A percentile compares a stretch with the other conserved stretches of the same genome.
Evolutionary conservation across 2,888 invertebrate genomes (phyloP).

Genomic region (Mesochorus sp.): DNA sequence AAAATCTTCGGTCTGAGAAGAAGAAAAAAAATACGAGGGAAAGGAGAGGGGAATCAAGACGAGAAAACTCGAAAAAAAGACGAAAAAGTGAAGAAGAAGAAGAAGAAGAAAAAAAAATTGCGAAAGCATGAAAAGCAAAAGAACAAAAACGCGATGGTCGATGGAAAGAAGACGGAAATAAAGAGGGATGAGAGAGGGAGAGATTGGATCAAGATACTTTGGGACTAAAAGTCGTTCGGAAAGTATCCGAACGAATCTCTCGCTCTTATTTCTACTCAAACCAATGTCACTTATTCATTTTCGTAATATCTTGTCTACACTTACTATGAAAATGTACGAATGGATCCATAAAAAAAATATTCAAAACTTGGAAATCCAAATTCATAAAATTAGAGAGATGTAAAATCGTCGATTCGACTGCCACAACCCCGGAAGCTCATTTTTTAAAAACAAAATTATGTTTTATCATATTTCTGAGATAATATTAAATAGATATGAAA

Average conservation of each 20-base stretch:
- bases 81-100: constrained; percentile 16
- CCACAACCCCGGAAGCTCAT: no score
- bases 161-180: constrained; percentile 27
- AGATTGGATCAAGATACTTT: constrained; percentile 42
- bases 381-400: no score
- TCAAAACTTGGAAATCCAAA: no score
- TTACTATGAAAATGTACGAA: no score
- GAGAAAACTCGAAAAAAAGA: constrained; percentile 19
- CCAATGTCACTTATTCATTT: constrained; percentile 55
- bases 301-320: constrained; percentile 53
- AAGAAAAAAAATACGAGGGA: not conserved
- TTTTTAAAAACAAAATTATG: no score
- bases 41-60: not conserved
- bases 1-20: constrained; percentile 29
- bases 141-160: constrained; percentile 25
- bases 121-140: constrained; percentile 17
- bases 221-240: constrained; percentile 45
- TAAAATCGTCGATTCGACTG: no score
- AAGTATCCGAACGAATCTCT: constrained; percentile 41
- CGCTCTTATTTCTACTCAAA: not conserved
- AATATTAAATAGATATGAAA: no score
- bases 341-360: constrained; percentile 13
- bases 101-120: constrained; percentile 12
- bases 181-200: constrained; percentile 43
- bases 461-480: no score